Base-by-base conservation (phyloP, 2,888 invertebrate species). In the Busseola fusca region DNA sequence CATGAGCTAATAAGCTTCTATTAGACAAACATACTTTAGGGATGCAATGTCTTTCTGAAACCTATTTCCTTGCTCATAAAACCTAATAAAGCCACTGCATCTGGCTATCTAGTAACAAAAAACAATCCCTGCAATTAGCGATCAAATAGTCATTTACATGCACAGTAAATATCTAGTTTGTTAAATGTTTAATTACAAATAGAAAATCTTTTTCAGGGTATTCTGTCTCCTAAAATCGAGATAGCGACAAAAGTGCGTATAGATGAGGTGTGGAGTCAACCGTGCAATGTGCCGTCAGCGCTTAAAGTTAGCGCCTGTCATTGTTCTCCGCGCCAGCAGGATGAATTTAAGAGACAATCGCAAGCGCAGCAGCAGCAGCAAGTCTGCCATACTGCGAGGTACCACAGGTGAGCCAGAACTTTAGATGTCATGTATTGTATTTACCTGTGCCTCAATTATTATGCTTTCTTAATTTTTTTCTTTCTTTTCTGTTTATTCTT, bases 221-320 rank as follows among this genome's bases (percentile, higher is more conserved):
- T 97, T 58, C 93, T 97, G 60, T 96, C 97, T 3, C 97, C 97
- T 0, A 97, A 97, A 93, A 96, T 97, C 72, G 97, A 97, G 91
- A 94, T 97, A 70, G 96, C 96, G 6, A 97, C 97, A 0, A 97
- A 96, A 87, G 97, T 97, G 3, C 96, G 96, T 0, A 96, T 97
- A 72, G 97, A 97, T 87, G 97, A 97, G 90, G 95, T 96, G 4
- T 92, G 91, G 91, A 89, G 89, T 72, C 87, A 90, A 45, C 81
- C 82, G 0, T 64, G 72, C 10, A 72, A 50, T 40, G 69, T 52
- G 50, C 78, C 74, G 0, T 50, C 78, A 0, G 34, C 77, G 0
- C 48, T 79, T 1, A 91, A 90, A 64, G 58, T 84, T 2, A 84
- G 74, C 14, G 69, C 85, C 0, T 93, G 92, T 66, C 81, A 81